Base-by-base conservation (phyloP, 2,888 invertebrate species). In the Tholera decimalis region DNA sequence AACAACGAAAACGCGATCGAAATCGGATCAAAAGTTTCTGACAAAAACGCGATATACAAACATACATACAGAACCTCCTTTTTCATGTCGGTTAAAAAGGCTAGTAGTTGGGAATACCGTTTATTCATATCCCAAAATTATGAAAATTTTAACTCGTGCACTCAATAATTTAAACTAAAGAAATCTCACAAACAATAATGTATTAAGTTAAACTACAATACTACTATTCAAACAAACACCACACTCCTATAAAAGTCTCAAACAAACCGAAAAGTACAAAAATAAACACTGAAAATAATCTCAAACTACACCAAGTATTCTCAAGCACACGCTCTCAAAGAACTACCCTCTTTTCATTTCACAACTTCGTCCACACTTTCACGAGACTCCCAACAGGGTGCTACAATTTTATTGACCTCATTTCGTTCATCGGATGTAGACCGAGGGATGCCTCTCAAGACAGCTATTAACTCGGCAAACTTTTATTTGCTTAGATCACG, bases 401-500 rank as follows among this genome's bases (percentile, higher is more conserved):
- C 58, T 78, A 65, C 73, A 58, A 56, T 75, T 82, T 75, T 80
- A 78, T 70, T 74, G 68, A 63, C 57, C 61, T 65, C 62, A 56
- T 78, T 75, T 62, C 60, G 71, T 63, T 63, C 73, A 65, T 70
- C 63, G 60, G 68, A 64, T 70, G 51, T 63, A 55, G 62, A 60
- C 46, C 57, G 4, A 61, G 46, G 46, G 68, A 73, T 59, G 56
- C 50, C 53, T 77, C 82, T 79, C 69, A 71, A 78, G 76, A 72
- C 71, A 71, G 76, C 79, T 80, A 84, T 83, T 84, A 81, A 75
- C 72, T 72, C 51, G 55, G 69, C 67, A 51, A 44, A 65, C 57
- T 61, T 81, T 83, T 79, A 83, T 77, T 80, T 72, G 57, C 71
- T 71, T 68, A 64, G 63, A 69, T 79, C 77, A 79, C 82, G 77